Conservation (phyloP, 2,888 invertebrate species). For the Limenitis arthemis region DNA sequence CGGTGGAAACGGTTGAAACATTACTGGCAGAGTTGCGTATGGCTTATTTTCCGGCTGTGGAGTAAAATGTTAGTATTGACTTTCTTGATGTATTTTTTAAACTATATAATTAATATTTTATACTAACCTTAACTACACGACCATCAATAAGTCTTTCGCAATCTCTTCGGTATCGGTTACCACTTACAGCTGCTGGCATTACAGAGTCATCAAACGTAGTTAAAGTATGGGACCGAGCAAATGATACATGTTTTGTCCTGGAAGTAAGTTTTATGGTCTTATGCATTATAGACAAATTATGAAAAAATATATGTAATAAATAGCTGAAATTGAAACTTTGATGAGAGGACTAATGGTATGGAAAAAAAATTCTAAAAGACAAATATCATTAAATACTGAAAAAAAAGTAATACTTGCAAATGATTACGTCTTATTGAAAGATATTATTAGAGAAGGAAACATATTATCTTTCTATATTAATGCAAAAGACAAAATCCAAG, state of each 20-base stretch:
- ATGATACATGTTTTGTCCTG: constrained; percentile 92
- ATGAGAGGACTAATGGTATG: too few species aligned
- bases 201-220: constrained; percentile 86
- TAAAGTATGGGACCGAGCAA: constrained; percentile 89
- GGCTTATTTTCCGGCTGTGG: constrained; percentile 64
- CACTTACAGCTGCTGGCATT: constrained; percentile 60
- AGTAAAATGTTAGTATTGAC: background rate
- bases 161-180: constrained; percentile 55
- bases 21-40: constrained; percentile 56
- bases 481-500: too few species aligned
- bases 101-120: background rate
- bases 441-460: too few species aligned
- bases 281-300: too few species aligned
- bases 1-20: constrained; percentile 61
- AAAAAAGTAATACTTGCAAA: too few species aligned
- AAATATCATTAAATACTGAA: too few species aligned
- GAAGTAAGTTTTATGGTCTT: constrained; percentile 21
- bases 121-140: constrained; percentile 68
- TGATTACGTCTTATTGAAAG: too few species aligned
- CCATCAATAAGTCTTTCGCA: constrained; percentile 83
- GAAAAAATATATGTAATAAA: too few species aligned
- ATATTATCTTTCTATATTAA: too few species aligned
- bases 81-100: background rate
- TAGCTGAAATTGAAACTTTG: too few species aligned
- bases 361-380: too few species aligned